Evolutionary conservation across 2,888 invertebrate species (phyloP), one percentile per base, ranked within the genome.

Genomic region (Dasysyrphus tricinctus): DNA sequence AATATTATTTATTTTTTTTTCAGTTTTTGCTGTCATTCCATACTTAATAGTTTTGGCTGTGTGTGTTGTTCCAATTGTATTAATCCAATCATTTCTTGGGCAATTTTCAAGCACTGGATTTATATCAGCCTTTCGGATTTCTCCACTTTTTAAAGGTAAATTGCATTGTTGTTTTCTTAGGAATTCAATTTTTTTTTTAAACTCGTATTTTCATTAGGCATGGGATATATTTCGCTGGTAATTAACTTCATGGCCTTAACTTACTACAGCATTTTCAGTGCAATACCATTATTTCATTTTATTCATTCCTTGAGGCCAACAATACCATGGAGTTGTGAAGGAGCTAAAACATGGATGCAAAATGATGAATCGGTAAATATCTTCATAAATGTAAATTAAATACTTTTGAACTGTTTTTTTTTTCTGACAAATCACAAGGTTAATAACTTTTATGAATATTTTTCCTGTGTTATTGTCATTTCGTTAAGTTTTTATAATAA

Each of bases 21-120:
- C 39, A 91, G 91, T 90, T 59, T 72, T 39, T 61, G 67, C 49
- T 0, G 2, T 92, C 2, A n/a, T 91, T 34, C 90, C 91, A 1
- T 90, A 88, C 92, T 19, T 89, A 3, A 2, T 97, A 81, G 96
- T 97, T 90, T 93, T 97, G 88, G 92, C 96, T 16, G 92, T 97
- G 61, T 97, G 97, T 89, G 96, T 97, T n/a, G 95, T 97, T 67
- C 98, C 98, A 0, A 94, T 98, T 84, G 96, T 97, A 90, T 96
- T 97, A 90, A 93, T 98, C 93, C 98, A 98, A 92, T 95, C 97
- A 0, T 95, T 96, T n/a, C 93, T 98, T 89, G 98, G 98, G 34
- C 98, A 98, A 91, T 97, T 97, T 92, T 94, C 96, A 16, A 96
- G 96, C 89, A 95, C 96, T 67, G 97, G 97, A 88, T 97, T 96